Percentiles rank a stretch among this genome's conserved stretches.
Conservation (phyloP, 2,113 vertebrate genomes). For the Copsychus sechellarum region DNA sequence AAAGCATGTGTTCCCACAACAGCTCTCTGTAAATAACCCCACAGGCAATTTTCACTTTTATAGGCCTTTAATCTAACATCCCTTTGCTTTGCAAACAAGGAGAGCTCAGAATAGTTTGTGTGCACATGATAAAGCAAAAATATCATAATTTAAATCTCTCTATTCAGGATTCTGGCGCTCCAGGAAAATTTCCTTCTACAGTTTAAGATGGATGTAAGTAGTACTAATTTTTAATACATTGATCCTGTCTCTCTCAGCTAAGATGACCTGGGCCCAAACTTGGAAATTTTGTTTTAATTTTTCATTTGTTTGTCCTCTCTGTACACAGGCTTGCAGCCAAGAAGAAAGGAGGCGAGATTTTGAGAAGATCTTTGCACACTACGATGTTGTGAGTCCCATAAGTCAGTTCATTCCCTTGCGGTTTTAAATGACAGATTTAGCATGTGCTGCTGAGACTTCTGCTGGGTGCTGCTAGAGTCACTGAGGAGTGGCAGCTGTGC, state of each 20-base stretch:
- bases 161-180: conserved; percentile 87
- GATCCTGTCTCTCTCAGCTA: background rate
- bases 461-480: background rate
- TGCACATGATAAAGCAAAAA: background rate
- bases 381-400: conserved; percentile 88
- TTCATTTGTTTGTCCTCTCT: background rate
- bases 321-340: conserved; percentile 79
- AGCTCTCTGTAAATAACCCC: background rate
- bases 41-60: background rate
- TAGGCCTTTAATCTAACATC: background rate
- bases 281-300: background rate
- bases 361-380: conserved; percentile 93
- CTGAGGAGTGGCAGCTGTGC: background rate
- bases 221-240: background rate
- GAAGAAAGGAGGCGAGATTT: conserved; percentile 91
- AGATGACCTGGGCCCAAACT: background rate
- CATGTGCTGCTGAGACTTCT: background rate
- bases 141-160: background rate
- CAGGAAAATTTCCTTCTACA: conserved; percentile 96
- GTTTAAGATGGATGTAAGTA: conserved; percentile 94
- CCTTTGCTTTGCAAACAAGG: background rate
- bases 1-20: background rate
- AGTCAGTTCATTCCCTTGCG: accelerated
- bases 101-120: background rate
- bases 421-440: background rate